Percentiles rank a stretch among this genome's conserved stretches.
phyloP scores from a whole-genome alignment of 2,113 vertebrate species.

The Semicossyphus pulcher region DNA sequence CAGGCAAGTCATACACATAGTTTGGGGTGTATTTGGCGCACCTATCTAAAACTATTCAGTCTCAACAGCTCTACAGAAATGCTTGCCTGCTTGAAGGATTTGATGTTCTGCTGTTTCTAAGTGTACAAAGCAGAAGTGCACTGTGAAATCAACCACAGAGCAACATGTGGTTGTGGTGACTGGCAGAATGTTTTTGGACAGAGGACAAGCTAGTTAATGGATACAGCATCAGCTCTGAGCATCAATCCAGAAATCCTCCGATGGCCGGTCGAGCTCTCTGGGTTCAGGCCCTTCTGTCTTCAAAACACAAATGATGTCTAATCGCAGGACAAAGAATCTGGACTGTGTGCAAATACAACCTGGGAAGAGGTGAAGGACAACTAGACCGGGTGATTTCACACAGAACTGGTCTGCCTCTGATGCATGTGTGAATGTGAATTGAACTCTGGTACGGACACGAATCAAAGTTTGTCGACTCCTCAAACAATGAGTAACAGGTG shows the following conservation, averaged over 20 bases:
- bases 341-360: neutral
- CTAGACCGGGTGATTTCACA: neutral
- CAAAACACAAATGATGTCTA: neutral
- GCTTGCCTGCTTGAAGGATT: too few species aligned
- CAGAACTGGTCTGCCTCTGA: neutral
- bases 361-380: neutral
- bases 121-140: too few species aligned
- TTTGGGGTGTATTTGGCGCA: neutral
- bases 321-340: neutral
- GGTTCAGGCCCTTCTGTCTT: too few species aligned
- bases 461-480: too few species aligned
- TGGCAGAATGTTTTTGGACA: neutral
- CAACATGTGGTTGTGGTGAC: neutral
- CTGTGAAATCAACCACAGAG: neutral
- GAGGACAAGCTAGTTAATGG: neutral
- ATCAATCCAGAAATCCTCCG: neutral
- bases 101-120: too few species aligned
- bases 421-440: too few species aligned
- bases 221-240: neutral
- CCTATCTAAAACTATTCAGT: too few species aligned
- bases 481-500: too few species aligned
- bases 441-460: too few species aligned
- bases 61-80: too few species aligned
- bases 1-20: neutral
- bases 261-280: neutral